Base-by-base conservation (phyloP, 2,113 vertebrate genomes). In the Alligator sinensis region DNA sequence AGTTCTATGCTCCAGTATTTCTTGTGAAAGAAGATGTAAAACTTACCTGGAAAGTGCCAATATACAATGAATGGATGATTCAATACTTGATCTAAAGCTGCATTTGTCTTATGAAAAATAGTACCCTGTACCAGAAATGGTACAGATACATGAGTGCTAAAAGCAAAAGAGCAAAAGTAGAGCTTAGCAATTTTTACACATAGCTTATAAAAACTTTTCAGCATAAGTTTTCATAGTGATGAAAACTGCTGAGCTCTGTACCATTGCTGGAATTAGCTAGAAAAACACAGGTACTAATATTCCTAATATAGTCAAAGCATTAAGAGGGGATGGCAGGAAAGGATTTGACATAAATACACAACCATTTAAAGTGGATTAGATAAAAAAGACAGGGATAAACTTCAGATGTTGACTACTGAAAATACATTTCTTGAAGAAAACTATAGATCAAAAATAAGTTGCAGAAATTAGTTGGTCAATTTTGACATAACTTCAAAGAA, bases 381-480 rank as follows among this genome's bases (percentile, higher is more conserved):
- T 72, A 72, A 21, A 57, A 60, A 79, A 55, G 30, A 11, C 34
- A 24, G 55, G 21, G 70, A 74, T 74, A 74, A 74, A 74, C 6
- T 22, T 47, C 34, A 47, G 47, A 47, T 8, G 7, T 64, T 76
- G 59, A 85, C 19, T 77, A 74, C 21, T 24, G 21, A 70, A 17
- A 34, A 54, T 57, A 34, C 90, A 4, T 22, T 92, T 11, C 62
- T 72, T 54, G 27, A 77, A 74, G 55, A 55, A 85, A 77, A 54
- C 4, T 0, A 0, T 22, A 90, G 66, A 14, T 11, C 92, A 70
- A 21, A 2, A 22, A 16, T 34, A 76, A 91, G 16, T 6, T 84
- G 79, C 84, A 87, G 62, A 74, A 88, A 90, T 63, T 84, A 85
- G 77, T 74, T 87, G 88, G n/a, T 47, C 80, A 86, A 70, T 47